Evolutionary conservation across 2,797 vertebrate species (phyloP).

Genomic region (Channallabes apus): DNA sequence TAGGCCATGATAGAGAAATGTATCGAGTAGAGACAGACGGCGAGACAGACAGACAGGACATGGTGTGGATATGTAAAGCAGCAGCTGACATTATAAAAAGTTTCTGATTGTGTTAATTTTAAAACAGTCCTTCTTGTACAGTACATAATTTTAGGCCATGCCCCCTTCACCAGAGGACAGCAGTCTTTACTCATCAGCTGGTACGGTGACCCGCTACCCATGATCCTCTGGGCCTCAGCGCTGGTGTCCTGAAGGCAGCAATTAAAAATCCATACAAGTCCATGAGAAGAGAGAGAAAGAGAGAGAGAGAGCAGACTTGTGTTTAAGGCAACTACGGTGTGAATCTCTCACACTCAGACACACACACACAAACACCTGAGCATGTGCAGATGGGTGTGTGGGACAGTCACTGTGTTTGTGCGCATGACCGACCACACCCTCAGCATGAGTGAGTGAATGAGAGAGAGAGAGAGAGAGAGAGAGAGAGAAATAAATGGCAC

Average conservation of each 20-base stretch:
- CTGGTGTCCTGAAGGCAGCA: constrained; percentile 9
- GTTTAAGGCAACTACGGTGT: constrained; percentile 25
- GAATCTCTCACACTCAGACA: neutral
- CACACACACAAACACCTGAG: neutral
- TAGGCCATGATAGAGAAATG: neutral
- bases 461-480: neutral
- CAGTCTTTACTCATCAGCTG: neutral
- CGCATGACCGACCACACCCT: neutral
- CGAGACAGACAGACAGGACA: neutral
- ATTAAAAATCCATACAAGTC: constrained; percentile 11
- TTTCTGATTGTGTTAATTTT: constrained; percentile 5
- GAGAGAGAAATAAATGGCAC: constrained; percentile 1
- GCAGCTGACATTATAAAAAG: neutral
- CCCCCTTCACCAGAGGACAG: neutral
- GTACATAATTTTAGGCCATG: neutral
- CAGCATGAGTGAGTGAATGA: neutral
- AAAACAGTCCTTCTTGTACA: neutral
- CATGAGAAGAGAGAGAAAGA: neutral
- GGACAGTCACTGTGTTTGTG: neutral
- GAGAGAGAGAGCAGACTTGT: neutral
- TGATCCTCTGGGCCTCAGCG: neutral
- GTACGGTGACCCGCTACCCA: neutral
- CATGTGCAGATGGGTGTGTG: neutral
- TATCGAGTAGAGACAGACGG: neutral
- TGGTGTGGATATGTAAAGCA: neutral